Percentiles rank a stretch among this genome's conserved stretches.
These are phyloP conservation scores for Sebastes steindachneri DNA, from an alignment of 2,797 vertebrate genomes.

Conservation along the genomic window DNA sequence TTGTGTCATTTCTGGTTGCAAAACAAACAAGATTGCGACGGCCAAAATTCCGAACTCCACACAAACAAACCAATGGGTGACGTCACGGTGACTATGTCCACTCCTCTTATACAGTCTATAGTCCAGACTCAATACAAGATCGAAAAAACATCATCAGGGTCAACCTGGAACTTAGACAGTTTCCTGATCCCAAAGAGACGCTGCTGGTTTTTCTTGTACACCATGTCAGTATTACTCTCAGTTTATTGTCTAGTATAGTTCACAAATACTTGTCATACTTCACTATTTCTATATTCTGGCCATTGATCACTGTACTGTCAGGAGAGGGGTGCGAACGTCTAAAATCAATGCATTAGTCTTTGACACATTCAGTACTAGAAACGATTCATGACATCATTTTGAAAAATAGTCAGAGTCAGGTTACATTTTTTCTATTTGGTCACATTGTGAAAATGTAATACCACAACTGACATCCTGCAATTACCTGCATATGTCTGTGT, in stretches of 20 bases:
- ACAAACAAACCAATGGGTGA: accelerated
- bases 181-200: neutral
- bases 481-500: neutral
- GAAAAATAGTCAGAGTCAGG: neutral
- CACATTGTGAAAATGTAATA: neutral
- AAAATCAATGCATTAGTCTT: neutral
- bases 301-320: too few species aligned
- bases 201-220: neutral
- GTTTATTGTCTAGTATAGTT: too few species aligned
- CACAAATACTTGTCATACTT: accelerated
- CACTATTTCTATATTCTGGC: too few species aligned
- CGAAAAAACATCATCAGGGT: neutral
- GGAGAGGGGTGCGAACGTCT: neutral
- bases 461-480: neutral
- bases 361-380: neutral
- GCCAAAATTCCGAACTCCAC: neutral
- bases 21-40: too few species aligned
- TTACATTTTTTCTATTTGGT: neutral
- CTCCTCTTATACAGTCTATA: neutral
- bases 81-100: neutral
- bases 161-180: neutral
- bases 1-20: too few species aligned
- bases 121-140: neutral
- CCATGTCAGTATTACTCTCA: neutral
- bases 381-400: neutral